Evolutionary conservation across 2,888 invertebrate species (phyloP).

Genomic region (Acleris emargana): DNA sequence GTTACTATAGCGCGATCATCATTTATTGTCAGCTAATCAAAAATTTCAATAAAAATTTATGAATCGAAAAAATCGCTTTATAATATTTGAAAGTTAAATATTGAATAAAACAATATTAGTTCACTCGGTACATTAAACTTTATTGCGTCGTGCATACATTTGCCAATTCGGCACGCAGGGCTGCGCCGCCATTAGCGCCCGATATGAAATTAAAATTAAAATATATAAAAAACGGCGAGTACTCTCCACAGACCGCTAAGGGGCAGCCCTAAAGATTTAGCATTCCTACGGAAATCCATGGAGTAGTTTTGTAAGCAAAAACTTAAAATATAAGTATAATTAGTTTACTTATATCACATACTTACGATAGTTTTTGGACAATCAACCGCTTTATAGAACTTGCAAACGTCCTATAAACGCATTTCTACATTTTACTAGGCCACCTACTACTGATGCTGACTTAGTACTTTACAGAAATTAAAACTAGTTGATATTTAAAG

Average conservation of each 20-base stretch:
- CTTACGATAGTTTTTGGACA: too few relatives aligned
- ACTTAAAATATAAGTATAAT: too few relatives aligned
- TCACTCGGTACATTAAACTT: constrained; percentile 82
- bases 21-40: constrained; percentile 40
- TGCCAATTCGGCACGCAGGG: constrained; percentile 81
- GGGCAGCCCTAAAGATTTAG: constrained; percentile 79
- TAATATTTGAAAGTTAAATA: constrained; percentile 79
- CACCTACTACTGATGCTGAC: too few relatives aligned
- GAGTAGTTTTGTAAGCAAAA: constrained; percentile 47
- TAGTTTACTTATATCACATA: too few relatives aligned
- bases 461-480: too few relatives aligned
- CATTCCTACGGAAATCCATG: constrained; percentile 50
- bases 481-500: too few relatives aligned
- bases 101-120: constrained; percentile 83
- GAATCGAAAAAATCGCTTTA: constrained; percentile 70
- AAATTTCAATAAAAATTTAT: constrained; percentile 68
- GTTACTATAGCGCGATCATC: constrained; percentile 7
- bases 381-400: too few relatives aligned
- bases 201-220: constrained; percentile 84
- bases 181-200: constrained; percentile 80
- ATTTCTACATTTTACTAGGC: too few relatives aligned
- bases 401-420: too few relatives aligned
- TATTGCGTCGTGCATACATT: constrained; percentile 81
- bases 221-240: constrained; percentile 80
- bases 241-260: constrained; percentile 81